Percentiles rank a stretch among this genome's conserved stretches.
These are phyloP conservation scores for Arbacia lixula DNA, from an alignment of 53 echinoderm and acorn worm genomes.

Conservation along the genomic window DNA sequence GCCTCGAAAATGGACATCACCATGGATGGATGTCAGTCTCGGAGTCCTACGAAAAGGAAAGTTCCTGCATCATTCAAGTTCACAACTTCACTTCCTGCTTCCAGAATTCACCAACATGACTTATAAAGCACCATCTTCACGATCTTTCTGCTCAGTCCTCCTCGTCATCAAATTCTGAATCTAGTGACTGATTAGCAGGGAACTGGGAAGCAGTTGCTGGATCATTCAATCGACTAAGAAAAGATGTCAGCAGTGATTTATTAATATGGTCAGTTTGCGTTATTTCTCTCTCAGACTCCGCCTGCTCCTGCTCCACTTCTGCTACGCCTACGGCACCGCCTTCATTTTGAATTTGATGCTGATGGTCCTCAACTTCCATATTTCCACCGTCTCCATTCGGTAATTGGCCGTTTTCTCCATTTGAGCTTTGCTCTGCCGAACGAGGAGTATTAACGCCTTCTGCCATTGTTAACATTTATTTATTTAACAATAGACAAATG, in stretches of 20 bases:
- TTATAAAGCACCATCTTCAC: no score
- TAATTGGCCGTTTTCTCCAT: slow-evolving; percentile 15
- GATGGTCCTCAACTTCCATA: slow-evolving; percentile 4
- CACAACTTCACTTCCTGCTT: no score
- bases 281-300: slow-evolving; percentile 51
- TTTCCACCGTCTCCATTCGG: slow-evolving; percentile 18
- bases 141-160: not conserved
- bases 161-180: slow-evolving; percentile 38
- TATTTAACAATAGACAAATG: no score
- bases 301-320: not conserved
- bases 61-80: no score
- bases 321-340: not conserved
- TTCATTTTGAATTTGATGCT: not conserved
- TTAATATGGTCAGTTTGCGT: slow-evolving; percentile 89
- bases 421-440: slow-evolving; percentile 19
- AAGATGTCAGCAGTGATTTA: slow-evolving; percentile 80
- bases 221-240: slow-evolving; percentile 83
- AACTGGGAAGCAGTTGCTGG: slow-evolving; percentile 61
- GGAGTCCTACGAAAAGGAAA: no score
- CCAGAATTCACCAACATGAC: no score
- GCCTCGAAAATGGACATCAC: no score
- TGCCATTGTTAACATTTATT: slow-evolving; percentile 6
- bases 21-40: no score
- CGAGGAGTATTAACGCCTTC: slow-evolving; percentile 46
- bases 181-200: slow-evolving; percentile 50